Conservation (phyloP, 2,797 vertebrate species). For the Rhincodon typus region DNA sequence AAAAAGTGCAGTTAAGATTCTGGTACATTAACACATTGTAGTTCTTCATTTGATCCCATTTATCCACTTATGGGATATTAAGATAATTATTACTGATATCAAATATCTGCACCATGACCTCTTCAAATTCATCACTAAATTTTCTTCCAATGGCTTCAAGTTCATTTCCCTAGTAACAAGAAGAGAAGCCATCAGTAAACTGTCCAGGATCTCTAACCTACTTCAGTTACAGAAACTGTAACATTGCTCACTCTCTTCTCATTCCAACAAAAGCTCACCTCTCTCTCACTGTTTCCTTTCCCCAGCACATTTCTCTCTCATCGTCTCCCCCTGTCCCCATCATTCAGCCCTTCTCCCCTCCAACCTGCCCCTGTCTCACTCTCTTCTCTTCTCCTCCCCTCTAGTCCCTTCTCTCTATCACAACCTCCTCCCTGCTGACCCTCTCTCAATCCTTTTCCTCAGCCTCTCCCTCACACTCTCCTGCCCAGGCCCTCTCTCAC, state of each 20-base stretch:
- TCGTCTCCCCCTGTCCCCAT: no score
- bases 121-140: neutral
- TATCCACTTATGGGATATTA: neutral
- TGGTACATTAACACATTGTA: neutral
- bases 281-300: neutral
- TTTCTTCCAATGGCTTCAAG: constrained; percentile 4
- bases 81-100: neutral
- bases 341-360: neutral
- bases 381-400: no score
- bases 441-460: no score
- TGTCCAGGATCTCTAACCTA: neutral
- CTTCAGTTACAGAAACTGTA: neutral
- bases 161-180: neutral
- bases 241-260: neutral
- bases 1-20: neutral
- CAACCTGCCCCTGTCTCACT: no score
- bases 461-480: no score
- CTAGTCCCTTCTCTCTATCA: neutral
- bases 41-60: neutral
- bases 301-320: no score
- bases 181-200: neutral
- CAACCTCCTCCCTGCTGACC: neutral
- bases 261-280: neutral
- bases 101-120: neutral
- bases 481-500: no score